Evolutionary conservation across 2,888 invertebrate genomes (phyloP), one percentile per base, ranked within the genome.

Genomic region (Rambutsinella grinnellia): DNA sequence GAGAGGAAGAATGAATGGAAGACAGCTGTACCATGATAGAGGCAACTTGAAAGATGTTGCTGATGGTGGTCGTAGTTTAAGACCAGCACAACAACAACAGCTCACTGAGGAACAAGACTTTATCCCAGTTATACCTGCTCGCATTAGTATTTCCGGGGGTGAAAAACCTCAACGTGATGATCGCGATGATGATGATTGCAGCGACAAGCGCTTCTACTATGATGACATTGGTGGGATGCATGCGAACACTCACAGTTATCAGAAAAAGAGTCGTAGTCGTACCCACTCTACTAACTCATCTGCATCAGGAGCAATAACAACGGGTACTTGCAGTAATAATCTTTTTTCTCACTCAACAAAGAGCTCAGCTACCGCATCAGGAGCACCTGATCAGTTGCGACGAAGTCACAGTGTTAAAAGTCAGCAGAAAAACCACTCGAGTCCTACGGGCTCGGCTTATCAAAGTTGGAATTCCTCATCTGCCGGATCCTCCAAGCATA

Each of bases 81-180:
- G n/a, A n/a, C n/a, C 27, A 44, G 56, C n/a, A 49, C 46, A 60
- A 23, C 28, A 27, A 5, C 19, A 17, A 58, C 58, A 57, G 47
- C 63, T 5, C 6, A 53, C 17, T 23, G 51, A 53, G 53, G 68
- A 68, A 56, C 57, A 23, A 56, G 75, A 75, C 15, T 76, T 76
- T 56, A 76, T 69, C 63, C 78, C 81, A 62, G 81, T 79, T 78
- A 78, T 79, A 80, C 60, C 75, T 70, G 75, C 57, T 76, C 24
- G 47, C 36, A 66, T 36, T 46, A 78, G 78, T 68, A 82, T 82
- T 83, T 83, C 83, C 83, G 83, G 82, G 82, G 83, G 81, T 82
- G 83, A 83, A 82, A 82, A 81, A 82, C 80, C 81, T 81, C 76
- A 79, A 60, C 49, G 69, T 79, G 77, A 70, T 66, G 74, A 76